phyloP scores from a whole-genome alignment of 2,113 vertebrate species.

The Chiloscyllium plagiosum region DNA sequence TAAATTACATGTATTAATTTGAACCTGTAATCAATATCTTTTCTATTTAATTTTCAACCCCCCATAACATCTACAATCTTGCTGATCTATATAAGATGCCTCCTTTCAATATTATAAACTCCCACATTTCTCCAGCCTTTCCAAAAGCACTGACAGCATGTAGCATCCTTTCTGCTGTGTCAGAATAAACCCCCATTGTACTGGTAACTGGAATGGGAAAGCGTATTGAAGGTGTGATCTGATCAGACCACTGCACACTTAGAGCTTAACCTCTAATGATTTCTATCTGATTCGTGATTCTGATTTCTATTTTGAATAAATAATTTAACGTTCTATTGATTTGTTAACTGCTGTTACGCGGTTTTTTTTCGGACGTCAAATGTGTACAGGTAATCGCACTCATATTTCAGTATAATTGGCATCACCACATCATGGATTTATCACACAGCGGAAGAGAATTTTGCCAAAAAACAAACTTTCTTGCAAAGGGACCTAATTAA shows the following conservation, averaged over 20 bases:
- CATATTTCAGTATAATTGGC: background rate
- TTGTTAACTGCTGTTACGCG: background rate
- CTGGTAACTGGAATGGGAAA: background rate
- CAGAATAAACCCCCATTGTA: background rate
- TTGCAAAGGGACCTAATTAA: background rate
- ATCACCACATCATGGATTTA: background rate
- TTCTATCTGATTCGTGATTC: background rate
- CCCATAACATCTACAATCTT: background rate
- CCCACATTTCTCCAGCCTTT: background rate
- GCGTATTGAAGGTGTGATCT: background rate
- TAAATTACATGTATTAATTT: background rate
- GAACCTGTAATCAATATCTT: background rate
- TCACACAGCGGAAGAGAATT: background rate
- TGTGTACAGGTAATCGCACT: background rate
- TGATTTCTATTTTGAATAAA: background rate
- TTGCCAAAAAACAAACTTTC: background rate
- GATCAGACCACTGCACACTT: background rate
- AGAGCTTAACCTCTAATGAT: background rate
- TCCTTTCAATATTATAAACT: background rate
- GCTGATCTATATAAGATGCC: background rate
- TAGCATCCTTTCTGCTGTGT: background rate
- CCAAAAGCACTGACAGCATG: background rate
- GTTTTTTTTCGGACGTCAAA: background rate
- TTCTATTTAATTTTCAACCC: background rate
- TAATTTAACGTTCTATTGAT: background rate